Conservation (phyloP, 2,113 vertebrate genomes). For the Malurus cyaneus region DNA sequence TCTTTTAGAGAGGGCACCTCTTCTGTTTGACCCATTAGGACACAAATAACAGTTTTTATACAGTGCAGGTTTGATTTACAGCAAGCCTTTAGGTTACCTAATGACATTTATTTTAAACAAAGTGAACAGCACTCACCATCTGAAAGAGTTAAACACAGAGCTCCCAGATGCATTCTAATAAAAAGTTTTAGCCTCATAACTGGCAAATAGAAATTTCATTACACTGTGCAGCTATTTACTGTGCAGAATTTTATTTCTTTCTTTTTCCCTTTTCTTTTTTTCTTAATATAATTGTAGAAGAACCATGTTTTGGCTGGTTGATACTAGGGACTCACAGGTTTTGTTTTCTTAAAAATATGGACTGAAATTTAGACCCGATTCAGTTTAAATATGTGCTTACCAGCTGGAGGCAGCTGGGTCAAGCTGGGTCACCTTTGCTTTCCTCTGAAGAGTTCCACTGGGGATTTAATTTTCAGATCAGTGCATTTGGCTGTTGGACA, state of each 20-base stretch:
- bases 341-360: background rate
- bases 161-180: background rate
- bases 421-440: background rate
- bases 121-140: background rate
- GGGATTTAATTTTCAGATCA: background rate
- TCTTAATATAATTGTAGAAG: background rate
- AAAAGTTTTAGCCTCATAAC: background rate
- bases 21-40: conserved; percentile 80
- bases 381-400: background rate
- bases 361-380: background rate
- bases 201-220: background rate
- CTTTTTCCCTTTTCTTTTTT: fast-evolving
- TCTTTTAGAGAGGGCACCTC: conserved; percentile 80
- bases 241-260: background rate
- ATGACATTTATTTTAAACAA: conserved; percentile 7
- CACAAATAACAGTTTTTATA: conserved; percentile 72
- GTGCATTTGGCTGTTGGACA: background rate
- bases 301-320: background rate
- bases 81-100: conserved; percentile 30
- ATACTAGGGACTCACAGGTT: background rate
- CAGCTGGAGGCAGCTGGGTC: background rate
- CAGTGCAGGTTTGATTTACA: conserved; percentile 43
- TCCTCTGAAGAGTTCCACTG: background rate
- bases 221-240: background rate
- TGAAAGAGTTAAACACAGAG: conserved; percentile 24